Percentiles rank a stretch among this genome's conserved stretches.
phyloP scores from a whole-genome alignment of 2,113 vertebrate genomes.

The Progne subis region DNA sequence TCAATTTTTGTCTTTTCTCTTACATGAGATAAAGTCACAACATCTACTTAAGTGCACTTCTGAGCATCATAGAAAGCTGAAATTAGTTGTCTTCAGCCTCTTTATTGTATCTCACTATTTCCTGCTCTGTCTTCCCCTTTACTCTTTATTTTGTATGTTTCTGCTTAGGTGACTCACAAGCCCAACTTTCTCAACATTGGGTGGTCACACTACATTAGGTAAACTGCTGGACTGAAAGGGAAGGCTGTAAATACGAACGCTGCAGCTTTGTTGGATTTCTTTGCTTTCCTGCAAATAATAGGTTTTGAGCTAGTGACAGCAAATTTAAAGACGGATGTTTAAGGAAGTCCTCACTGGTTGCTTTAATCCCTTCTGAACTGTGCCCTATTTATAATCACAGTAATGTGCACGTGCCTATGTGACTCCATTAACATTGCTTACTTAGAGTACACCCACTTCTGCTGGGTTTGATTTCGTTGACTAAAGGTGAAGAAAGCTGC shows the following conservation, averaged over 20 bases:
- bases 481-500: neutral
- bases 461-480: neutral
- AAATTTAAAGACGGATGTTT: neutral
- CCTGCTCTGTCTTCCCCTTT: neutral
- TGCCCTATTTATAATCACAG: neutral
- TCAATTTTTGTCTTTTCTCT: neutral
- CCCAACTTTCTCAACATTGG: neutral
- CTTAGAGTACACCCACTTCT: neutral
- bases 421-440: neutral
- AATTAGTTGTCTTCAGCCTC: neutral
- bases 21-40: neutral
- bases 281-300: neutral
- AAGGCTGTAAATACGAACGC: neutral
- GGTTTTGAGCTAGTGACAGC: neutral
- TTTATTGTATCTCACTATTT: neutral
- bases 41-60: neutral
- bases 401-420: accelerated
- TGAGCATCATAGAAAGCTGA: neutral
- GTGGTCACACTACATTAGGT: accelerated
- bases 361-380: neutral
- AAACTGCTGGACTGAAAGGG: neutral
- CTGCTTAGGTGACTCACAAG: neutral
- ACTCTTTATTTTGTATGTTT: neutral
- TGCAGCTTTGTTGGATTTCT: neutral
- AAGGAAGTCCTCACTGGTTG: neutral